Evolutionary conservation across 2,797 vertebrate genomes (phyloP), one percentile per base, ranked within the genome.

Genomic region (Coracias cyanogaster): DNA sequence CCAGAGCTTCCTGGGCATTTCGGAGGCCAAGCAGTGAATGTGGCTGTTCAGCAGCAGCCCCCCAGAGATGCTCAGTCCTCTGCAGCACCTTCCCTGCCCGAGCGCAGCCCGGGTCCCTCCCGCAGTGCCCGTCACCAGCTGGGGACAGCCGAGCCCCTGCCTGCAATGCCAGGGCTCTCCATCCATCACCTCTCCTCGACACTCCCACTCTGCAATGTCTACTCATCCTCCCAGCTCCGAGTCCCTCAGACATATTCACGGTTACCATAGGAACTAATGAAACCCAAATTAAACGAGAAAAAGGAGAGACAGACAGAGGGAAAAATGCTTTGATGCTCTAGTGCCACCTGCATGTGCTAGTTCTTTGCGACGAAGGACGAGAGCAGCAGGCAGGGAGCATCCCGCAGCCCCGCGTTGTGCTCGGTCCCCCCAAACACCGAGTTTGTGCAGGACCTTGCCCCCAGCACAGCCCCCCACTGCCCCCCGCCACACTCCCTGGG

Each of bases 221-320:
- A 6, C 83, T 90, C 76, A 3, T 39, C 65, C 92, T 96, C 55
- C 29, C 77, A 26, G 95, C 33, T 33, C 55, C 37, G 66, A 95
- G 97, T 97, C 96, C 96, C 87, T 87, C 89, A 89, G 93, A 94
- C 90, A 90, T 71, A 83, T 55, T 65, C 91, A 4, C 12, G 54
- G 97, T 98, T 97, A 93, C 98, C 98, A 98, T 98, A 96, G 98
- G 96, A 98, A 98, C 98, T 57, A 74, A 86, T 71, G 95, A 97
- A 97, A 98, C 96, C 95, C 96, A 84, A 96, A 94, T 96, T 89
- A 96, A 91, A 90, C 93, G 81, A 70, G 71, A 66, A 84, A 66
- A 88, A 82, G 80, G 84, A 89, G 88, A 88, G 24, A 39, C 13
- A 24, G 82, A 61, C 37, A 41, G 74, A 55, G 41, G 39, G 19